These are phyloP conservation scores for Listronotus oregonensis DNA, from an alignment of 1,140 invertebrate species.

Conservation along the genomic window DNA sequence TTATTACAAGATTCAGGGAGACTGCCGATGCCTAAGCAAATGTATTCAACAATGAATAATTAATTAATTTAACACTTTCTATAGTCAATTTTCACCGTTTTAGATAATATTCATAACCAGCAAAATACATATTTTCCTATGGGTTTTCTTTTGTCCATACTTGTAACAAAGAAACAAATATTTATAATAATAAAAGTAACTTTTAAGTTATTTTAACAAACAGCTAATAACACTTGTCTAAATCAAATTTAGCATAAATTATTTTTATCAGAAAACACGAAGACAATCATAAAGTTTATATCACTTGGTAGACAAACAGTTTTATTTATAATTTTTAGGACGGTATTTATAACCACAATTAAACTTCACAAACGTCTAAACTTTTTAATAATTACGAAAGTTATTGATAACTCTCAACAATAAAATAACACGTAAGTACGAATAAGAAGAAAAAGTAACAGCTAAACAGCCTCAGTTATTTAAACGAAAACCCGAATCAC, in stretches of 20 bases:
- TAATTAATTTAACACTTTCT: conserved; percentile 10
- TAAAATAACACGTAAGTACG: conserved; percentile 10
- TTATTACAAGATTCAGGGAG: not conserved
- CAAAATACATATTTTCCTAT: not conserved
- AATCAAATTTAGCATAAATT: conserved; percentile 26
- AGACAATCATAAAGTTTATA: conserved; percentile 14
- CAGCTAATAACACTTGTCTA: conserved; percentile 8
- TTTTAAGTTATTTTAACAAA: conserved; percentile 1
- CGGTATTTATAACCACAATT: not conserved
- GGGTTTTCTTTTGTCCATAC: no score
- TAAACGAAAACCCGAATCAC: conserved; percentile 17
- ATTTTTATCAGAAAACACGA: conserved; percentile 14
- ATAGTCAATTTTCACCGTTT: not conserved
- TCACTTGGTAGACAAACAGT: conserved; percentile 5
- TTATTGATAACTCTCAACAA: not conserved
- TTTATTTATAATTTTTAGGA: conserved; percentile 7
- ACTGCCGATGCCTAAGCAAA: not conserved
- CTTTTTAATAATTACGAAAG: conserved; percentile 9
- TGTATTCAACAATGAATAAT: conserved; percentile 1
- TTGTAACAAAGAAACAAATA: no score
- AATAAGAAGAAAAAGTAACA: conserved; percentile 1
- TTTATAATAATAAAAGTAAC: conserved; percentile 2
- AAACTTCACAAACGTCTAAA: not conserved
- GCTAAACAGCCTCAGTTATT: conserved; percentile 11
- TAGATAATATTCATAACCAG: not conserved